Evolutionary conservation across 2,888 invertebrate species (phyloP), one percentile per base, ranked within the genome.

Genomic region (Chironomus riparius): DNA sequence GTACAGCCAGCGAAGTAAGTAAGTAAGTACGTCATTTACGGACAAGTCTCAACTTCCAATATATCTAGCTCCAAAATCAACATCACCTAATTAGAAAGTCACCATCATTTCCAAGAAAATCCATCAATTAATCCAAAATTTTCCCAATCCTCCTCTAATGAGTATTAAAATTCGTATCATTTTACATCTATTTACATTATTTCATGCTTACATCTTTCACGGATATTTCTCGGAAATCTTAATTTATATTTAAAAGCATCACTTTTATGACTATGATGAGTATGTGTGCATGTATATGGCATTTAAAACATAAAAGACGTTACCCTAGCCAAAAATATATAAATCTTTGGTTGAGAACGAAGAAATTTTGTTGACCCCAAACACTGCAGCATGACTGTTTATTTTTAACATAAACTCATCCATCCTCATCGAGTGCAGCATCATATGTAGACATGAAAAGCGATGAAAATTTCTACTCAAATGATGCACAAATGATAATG

Each of bases 241-340:
- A 50, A 70, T 70, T 70, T 70, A 70, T 21, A 15, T 47, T 69
- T 47, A 70, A 70, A 50, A 50, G 50, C 15, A 70, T 70, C 13
- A 47, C 69, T 47, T 15, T 38, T 38, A 38, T 38, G 38, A 38
- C 38, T 38, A 38, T 38, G 38, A 38, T 38, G 38, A 38, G 4
- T 38, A 38, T 38, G 38, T 10, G 28, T 10, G 38, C 4, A 10
- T 10, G 38, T 18, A 56, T 18, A 15, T 56, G 18, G 18, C 56
- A 56, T 18, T 56, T 18, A 38, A 38, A 56, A 56, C 56, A 56
- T 56, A 22, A 48, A 70, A 48, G 56, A 70, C 70, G 70, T 70
- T 70, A 70, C 70, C 70, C 70, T 70, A 70, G 50, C 70, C 56
- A 56, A 70, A 70, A n/a, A n/a, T n/a, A 70, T 47, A 47, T 47